Base-by-base conservation (phyloP, 2,888 invertebrate species). In the Leptinotarsa haldemani region DNA sequence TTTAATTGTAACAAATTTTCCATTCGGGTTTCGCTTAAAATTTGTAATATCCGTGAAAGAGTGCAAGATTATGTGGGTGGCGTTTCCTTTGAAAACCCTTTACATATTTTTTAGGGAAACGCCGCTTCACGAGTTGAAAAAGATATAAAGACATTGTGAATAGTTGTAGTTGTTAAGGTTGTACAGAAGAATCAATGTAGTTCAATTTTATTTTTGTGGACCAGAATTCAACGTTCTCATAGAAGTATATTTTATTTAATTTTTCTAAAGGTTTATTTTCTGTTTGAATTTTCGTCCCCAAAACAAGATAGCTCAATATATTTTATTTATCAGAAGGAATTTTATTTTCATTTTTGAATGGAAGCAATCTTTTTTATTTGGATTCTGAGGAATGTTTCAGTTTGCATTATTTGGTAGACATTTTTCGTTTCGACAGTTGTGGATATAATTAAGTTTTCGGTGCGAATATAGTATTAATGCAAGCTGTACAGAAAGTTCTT, bases 101-200 rank as follows among this genome's bases (percentile, higher is more conserved):
- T 46, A 16, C 4, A 5, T 50, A 40, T 73, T 66, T 73, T 74
- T 73, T 25, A 53, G 70, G 69, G 12, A 30, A 61, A 40, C 61
- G 61, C 13, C 61, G 16, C 30, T n/a, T 74, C 78, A 80, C 76
- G 77, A 76, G 79, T 80, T 77, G 77, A 70, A 78, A 80, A 78
- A 75, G 30, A 75, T 78, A 80, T 78, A 81, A 83, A 82, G 82
- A 83, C 83, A 82, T 77, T 83, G 83, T 83, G 81, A 82, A 82
- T 82, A 82, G 79, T 77, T 77, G 76, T 76, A 77, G 69, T 65
- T 75, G 71, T 74, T 78, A 80, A 80, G 80, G 78, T 81, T 83
- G 83, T 83, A 83, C 82, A 83, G 80, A 79, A 77, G 74, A 77
- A 77, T 71, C 77, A 69, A 18, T 74, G 74, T 81, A 81, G 79